Base-by-base conservation (phyloP, 2,888 invertebrate genomes). In the Phyto melanocephala region DNA sequence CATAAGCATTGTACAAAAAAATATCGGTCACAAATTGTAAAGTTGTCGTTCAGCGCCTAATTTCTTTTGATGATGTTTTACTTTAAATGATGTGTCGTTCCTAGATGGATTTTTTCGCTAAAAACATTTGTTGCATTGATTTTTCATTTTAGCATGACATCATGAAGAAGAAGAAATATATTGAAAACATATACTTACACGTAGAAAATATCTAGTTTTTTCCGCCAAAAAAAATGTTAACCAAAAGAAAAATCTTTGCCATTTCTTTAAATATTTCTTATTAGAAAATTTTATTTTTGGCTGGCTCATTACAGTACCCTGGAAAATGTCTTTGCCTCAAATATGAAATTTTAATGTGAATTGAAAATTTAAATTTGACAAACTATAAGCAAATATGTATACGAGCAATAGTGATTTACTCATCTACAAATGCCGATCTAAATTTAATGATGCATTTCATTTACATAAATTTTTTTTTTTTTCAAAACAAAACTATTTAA, bases 1-100 rank as follows among this genome's bases (percentile, higher is more conserved):
- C 3, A 65, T 42, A 63, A 42, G 8, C 40, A n/a, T 11, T 37
- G 37, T 15, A 13, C 5, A 70, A 62, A 42, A 62, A 28, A n/a
- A n/a, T n/a, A n/a, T n/a, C 63, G 54, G 52, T 33, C 20, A 40
- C 45, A 58, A 47, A 56, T 28, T 42, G 17, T 35, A 33, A 10
- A 47, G 22, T 63, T 33, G 54, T 47, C 56, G 63, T 60, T 77
- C 80, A 82, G 79, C 71, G 82, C 87, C 88, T 87, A 87, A 89
- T 88, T 89, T 88, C 86, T 83, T 86, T 87, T 87, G 88, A 89
- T 88, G 89, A 89, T 87, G 87, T 85, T 87, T 89, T 86, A 86
- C 85, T 87, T 87, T 87, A 89, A 89, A 89, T 89, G 89, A 89
- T 88, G 87, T 89, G 89, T 89, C 87, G 86, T 87, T 86, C 84